Base-by-base conservation (phyloP, 2,113 vertebrate species). In the Oryctolagus cuniculus region DNA sequence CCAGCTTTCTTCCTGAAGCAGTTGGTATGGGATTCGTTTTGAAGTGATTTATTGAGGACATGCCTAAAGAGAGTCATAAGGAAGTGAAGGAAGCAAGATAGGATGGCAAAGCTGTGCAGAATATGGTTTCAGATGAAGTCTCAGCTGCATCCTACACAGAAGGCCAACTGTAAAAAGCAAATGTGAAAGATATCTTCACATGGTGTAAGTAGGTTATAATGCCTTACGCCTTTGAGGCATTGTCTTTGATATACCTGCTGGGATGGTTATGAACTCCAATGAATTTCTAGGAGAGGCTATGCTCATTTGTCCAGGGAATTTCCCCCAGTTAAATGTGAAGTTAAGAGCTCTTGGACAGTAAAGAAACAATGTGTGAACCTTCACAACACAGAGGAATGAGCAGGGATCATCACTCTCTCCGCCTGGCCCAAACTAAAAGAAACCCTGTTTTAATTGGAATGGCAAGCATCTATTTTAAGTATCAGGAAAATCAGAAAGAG, bases 21-120 rank as follows among this genome's bases (percentile, higher is more conserved):
- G 27, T 94, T 80, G 85, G 75, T 61, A 79, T 73, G n/a, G 64
- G n/a, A 58, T 34, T 87, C 75, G 80, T 17, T 73, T 79, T 36
- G 34, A 38, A 73, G n/a, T 49, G 27, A 74, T 66, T 64, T 66
- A 5, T 63, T 63, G 25, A 78, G 13, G 10, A 6, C 53, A 6
- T 77, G 24, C 38, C 44, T 63, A 19, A 55, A 12, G 16, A 34
- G 5, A 34, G 22, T 74, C 9, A 31, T 29, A 22, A 70, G 27
- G 31, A 93, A 73, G 36, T 61, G 10, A 58, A 63, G 15, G 36
- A 51, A 80, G 73, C 13, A 64, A 7, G 25, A 66, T 11, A 53
- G 61, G 27, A 85, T 38, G 4, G 36, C 64, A 69, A 73, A 21
- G 16, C 13, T 49, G 29, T 29, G 38, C n/a, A 86, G n/a, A 79